Base-by-base conservation (phyloP, 2,888 invertebrate species). In the Hirtodrosophila confusa region DNA sequence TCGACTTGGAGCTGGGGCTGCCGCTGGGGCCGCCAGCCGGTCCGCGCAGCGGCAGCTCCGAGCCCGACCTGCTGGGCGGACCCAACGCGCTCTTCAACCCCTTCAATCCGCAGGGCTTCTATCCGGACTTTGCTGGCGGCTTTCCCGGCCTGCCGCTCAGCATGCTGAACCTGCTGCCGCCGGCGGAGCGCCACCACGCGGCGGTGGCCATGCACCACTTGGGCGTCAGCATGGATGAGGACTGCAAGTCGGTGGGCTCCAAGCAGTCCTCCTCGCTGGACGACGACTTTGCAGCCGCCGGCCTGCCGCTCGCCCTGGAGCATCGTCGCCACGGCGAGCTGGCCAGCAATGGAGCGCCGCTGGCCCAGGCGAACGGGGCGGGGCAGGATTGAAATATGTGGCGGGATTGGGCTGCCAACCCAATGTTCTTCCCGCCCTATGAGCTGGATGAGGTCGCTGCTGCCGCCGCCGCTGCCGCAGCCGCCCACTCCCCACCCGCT, bases 151-250 rank as follows among this genome's bases (percentile, higher is more conserved):
- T 97, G 88, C 96, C 96, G 31, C 93, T 97, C 31, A 95, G 95
- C 89, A 96, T 97, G 96, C 93, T 97, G 69, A 96, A 97, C 90
- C 93, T 97, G 58, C 91, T 97, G 87, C 96, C 96, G 62, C 96
- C 96, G 40, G 76, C 90, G 51, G 96, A 96, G 86, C 83, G 95
- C 93, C 92, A 93, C 92, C 89, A 95, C 92, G 91, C 92, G 69
- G 90, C 89, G 88, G 93, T 92, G 91, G 93, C 93, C 70, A 91
- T 93, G 86, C 93, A 93, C 88, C 92, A 93, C 79, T 91, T 94
- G 86, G 93, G 93, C 50, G 76, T 85, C 12, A 80, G 69, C 66
- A 93, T 94, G 87, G 94, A 94, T 84, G 94, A 94, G 86, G 94
- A 94, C 89, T 93, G 94, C 89, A 94, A 94, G 91, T 94, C 94